Base-by-base conservation (phyloP, 1,140 invertebrate species). In the Drosophila busckii region DNA sequence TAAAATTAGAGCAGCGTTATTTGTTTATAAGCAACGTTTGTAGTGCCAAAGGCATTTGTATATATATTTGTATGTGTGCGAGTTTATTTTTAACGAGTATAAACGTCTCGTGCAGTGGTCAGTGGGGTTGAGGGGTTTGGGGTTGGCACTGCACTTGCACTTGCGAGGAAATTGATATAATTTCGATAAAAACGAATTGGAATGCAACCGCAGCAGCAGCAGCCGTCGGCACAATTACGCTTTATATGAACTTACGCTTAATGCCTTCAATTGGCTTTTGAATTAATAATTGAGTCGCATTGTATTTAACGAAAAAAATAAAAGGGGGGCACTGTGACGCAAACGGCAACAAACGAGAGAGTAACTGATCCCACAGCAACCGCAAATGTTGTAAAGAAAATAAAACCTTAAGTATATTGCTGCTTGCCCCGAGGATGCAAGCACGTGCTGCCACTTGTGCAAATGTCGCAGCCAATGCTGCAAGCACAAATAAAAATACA, bases 251-350 rank as follows among this genome's bases (percentile, higher is more conserved):
- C 70, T 80, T 83, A 76, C 76, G 60, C 70, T 82, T 82, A 82
- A 82, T 82, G 75, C 76, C 62, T 70, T 82, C 75, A 82, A 82
- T 82, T 82, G 75, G 73, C 76, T 70, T 75, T 82, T 80, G 73
- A 82, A 82, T 82, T 75, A 82, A 75, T 82, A 82, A 82, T 82
- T 82, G 70, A 70, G 65, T 67, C 59, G 67, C 40, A 75, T 65
- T 76, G 70, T 75, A 48, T 62, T 53, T 55, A 62, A 64, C 1
- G 23, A 10, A 10, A 7, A 3, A 5, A 32, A 13, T 10, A 5
- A 1, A 5, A 4, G 10, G 28, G 22, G 20, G 22, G 7, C 37
- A 41, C 35, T 38, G 6, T 31, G 32, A 55, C 23, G 46, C 37
- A 52, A 49, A 34, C 35, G 12, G 17, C 26, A 3, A 26, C 15